A percentile compares a stretch with the other conserved stretches of the same genome.
phyloP scores from a whole-genome alignment of 2,113 vertebrate species.

The Aplodontia rufa region DNA sequence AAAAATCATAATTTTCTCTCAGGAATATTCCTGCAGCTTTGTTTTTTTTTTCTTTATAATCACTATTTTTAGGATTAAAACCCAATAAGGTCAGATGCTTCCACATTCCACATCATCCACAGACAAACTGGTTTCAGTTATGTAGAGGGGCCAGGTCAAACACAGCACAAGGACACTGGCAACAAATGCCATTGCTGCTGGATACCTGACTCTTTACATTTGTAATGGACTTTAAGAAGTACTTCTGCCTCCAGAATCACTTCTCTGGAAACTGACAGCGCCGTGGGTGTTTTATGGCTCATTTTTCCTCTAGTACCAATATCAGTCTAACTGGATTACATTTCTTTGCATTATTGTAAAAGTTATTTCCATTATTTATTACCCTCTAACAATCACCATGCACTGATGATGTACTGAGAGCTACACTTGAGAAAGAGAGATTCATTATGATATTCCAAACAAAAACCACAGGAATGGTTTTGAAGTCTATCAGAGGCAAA shows the following conservation, averaged over 20 bases:
- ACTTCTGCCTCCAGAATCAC: neutral
- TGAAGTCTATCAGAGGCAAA: neutral
- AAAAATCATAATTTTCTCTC: neutral
- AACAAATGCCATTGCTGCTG: neutral
- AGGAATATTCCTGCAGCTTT: neutral
- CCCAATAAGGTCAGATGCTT: neutral
- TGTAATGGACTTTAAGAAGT: neutral
- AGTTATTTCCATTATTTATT: slow-evolving; percentile 27
- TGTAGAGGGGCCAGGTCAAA: neutral
- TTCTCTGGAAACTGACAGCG: neutral
- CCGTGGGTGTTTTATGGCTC: neutral
- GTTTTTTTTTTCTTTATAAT: neutral
- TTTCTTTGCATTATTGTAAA: neutral
- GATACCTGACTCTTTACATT: neutral
- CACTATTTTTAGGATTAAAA: neutral
- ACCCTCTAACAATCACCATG: neutral
- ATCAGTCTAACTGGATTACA: neutral
- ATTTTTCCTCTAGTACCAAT: neutral
- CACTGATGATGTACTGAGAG: neutral
- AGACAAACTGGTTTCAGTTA: accelerated
- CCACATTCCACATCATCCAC: neutral
- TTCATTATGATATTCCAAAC: neutral
- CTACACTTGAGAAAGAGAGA: neutral
- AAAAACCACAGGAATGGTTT: neutral
- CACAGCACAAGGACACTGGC: too few relatives aligned